Percentiles rank a stretch among this genome's conserved stretches.
Evolutionary conservation across 2,888 invertebrate genomes (phyloP).

Genomic region (Lysandra coridon): DNA sequence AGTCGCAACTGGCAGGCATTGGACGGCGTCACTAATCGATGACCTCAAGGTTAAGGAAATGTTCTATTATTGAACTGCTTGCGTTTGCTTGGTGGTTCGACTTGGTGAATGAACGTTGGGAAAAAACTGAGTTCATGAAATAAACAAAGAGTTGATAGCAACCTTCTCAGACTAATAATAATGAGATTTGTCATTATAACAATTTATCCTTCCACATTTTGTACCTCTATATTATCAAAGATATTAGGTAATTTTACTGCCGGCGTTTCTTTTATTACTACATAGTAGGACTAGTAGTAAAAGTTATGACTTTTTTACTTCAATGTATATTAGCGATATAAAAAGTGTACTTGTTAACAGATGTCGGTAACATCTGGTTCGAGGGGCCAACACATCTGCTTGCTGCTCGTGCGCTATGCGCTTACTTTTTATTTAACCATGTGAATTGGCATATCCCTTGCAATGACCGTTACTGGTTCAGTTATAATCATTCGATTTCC

Average conservation of each 20-base stretch:
- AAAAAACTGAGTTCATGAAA: neutral
- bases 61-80: slow-evolving; percentile 25
- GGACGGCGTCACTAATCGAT: slow-evolving; percentile 39
- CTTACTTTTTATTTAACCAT: neutral
- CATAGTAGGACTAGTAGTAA: neutral
- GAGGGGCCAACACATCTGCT: slow-evolving; percentile 2
- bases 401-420: slow-evolving; percentile 12
- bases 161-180: neutral
- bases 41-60: slow-evolving; percentile 37
- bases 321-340: neutral
- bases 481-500: neutral
- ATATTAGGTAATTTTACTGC: neutral
- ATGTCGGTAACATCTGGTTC: slow-evolving; percentile 11
- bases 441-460: neutral
- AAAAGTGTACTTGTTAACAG: slow-evolving; percentile 11
- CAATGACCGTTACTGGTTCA: neutral
- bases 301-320: neutral
- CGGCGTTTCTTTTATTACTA: neutral
- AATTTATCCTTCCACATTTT: too few relatives aligned
- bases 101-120: slow-evolving; percentile 11
- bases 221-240: neutral
- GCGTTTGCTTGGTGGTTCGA: slow-evolving; percentile 10
- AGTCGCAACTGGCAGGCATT: slow-evolving; percentile 23
- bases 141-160: neutral
- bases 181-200: too few relatives aligned